Evolutionary conservation across 1,140 invertebrate genomes (phyloP).

Genomic region (Cydia amplana): DNA sequence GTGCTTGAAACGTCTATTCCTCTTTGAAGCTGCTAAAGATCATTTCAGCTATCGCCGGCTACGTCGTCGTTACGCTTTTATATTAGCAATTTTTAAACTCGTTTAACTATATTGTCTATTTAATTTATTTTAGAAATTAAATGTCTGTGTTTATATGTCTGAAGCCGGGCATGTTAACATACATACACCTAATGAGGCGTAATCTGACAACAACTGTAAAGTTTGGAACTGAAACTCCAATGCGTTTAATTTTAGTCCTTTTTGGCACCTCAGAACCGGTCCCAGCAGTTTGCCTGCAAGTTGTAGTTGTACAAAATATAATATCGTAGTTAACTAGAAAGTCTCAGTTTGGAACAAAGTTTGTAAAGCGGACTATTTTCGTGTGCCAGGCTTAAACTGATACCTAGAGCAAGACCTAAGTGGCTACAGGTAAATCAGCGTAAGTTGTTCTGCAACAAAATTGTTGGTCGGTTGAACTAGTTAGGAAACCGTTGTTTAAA

Average conservation of each 20-base stretch:
- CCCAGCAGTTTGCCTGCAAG: constrained; percentile 27
- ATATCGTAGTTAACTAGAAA: constrained; percentile 43
- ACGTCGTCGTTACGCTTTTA: no score
- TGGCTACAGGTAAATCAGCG: constrained; percentile 36
- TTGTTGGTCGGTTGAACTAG: not conserved
- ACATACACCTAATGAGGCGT: not conserved
- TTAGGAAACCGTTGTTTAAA: not conserved
- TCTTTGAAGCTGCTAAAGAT: not conserved
- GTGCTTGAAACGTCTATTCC: no score
- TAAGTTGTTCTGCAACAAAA: constrained; percentile 11
- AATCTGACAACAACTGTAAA: constrained; percentile 1
- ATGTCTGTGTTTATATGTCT: not conserved
- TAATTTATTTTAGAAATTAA: not conserved
- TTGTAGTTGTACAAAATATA: constrained; percentile 43
- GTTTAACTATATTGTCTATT: not conserved
- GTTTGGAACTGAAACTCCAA: constrained; percentile 38
- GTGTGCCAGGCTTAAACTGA: constrained; percentile 25
- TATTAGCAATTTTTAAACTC: no score
- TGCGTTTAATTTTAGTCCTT: constrained; percentile 46
- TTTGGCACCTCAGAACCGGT: constrained; percentile 41
- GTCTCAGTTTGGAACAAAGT: constrained; percentile 47
- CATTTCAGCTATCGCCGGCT: no score
- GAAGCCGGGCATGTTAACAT: not conserved
- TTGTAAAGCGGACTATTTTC: constrained; percentile 39
- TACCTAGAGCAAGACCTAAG: not conserved